Evolutionary conservation across 2,888 invertebrate species (phyloP).

Genomic region (Diloba caeruleocephala): DNA sequence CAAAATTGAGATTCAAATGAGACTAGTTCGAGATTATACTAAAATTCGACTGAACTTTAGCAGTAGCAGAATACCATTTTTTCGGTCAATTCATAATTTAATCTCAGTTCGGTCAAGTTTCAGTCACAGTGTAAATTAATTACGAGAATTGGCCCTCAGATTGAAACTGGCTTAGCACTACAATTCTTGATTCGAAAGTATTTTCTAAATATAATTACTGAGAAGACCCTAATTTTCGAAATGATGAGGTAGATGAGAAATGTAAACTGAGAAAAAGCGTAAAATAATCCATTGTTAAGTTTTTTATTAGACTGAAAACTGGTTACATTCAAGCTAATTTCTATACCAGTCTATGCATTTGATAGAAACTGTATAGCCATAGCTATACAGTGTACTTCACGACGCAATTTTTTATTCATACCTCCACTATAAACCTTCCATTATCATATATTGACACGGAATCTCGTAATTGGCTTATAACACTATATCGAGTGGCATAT

Average conservation of each 20-base stretch:
- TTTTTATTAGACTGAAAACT: slow-evolving; percentile 19
- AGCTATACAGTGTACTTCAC: slow-evolving; percentile 20
- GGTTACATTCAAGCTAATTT: slow-evolving; percentile 30
- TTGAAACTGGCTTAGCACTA: slow-evolving; percentile 2
- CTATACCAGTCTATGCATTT: slow-evolving; percentile 11
- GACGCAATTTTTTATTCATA: slow-evolving; percentile 42
- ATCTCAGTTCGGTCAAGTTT: no score
- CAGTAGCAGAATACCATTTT: no score
- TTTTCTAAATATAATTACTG: no score
- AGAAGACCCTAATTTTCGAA: no score
- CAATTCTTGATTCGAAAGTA: no score
- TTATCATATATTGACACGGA: slow-evolving; percentile 47
- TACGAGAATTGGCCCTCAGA: no score
- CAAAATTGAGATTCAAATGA: no score
- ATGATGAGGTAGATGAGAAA: slow-evolving; percentile 34
- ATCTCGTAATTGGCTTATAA: slow-evolving; percentile 39
- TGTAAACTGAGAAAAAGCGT: slow-evolving; percentile 21
- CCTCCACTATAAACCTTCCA: slow-evolving; percentile 33
- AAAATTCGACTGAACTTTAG: no score
- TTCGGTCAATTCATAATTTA: no score
- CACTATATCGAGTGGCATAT: slow-evolving; percentile 34
- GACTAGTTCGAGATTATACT: no score
- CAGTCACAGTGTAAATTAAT: no score
- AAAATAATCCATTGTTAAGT: slow-evolving; percentile 13
- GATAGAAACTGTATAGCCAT: slow-evolving; percentile 17